A percentile compares a stretch with the other conserved stretches of the same genome.
phyloP scores from a whole-genome alignment of 37 sponge, comb jelly and placozoan species.

The Oopsacas minuta region DNA sequence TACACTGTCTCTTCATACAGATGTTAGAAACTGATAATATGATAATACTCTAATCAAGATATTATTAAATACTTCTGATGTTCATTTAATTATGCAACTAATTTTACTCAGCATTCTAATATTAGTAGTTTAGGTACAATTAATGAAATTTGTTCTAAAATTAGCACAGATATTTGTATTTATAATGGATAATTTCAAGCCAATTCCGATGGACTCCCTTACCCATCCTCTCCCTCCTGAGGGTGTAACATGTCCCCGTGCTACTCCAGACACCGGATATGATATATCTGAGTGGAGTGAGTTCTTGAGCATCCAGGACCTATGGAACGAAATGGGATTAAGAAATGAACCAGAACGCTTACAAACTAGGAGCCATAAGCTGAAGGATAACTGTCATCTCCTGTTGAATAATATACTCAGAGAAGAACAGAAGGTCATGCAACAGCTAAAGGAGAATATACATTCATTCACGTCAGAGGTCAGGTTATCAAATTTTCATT shows the following conservation, averaged over 20 bases:
- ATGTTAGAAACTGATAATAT: too few species aligned
- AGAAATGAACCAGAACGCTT: neutral
- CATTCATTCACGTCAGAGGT: neutral
- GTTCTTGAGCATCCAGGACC: neutral
- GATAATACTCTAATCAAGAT: neutral
- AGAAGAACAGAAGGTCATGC: constrained; percentile 10
- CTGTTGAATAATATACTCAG: neutral
- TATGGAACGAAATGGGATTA: neutral
- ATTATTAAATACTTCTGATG: neutral
- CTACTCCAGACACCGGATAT: neutral
- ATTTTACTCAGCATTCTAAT: neutral
- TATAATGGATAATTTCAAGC: constrained; percentile 2
- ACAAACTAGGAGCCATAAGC: neutral
- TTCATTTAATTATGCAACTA: neutral
- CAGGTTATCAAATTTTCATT: neutral
- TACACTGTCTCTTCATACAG: neutral
- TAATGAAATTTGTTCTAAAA: neutral
- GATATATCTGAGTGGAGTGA: neutral
- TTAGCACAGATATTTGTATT: neutral
- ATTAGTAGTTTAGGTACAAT: too few species aligned
- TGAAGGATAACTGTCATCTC: neutral
- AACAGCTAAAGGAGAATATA: neutral
- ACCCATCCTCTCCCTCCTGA: neutral
- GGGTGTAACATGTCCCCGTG: neutral
- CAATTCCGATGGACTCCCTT: neutral